Base-by-base conservation (phyloP, 1,140 invertebrate species). In the Neomicropteryx cornuta region DNA sequence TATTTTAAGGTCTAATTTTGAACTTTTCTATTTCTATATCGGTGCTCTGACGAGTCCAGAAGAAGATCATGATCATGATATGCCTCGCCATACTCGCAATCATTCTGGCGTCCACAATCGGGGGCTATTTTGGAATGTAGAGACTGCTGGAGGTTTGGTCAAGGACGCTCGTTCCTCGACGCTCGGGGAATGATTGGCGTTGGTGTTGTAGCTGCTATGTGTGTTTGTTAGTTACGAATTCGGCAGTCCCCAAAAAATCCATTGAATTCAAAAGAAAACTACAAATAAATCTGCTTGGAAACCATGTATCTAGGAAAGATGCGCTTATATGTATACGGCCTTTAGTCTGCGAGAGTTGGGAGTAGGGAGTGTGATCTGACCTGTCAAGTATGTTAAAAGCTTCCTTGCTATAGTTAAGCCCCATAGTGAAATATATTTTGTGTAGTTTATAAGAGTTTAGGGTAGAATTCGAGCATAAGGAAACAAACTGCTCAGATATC, bases 31-130 rank as follows among this genome's bases (percentile, higher is more conserved):
- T 22, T 38, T 40, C 24, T 39, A 41, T 36, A 33, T 33, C 46
- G 33, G 36, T 49, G 48, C 48, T 21, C 44, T 51, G 52, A 50
- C 55, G 57, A 55, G 77, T 81, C 74, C 80, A 94, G 89, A 94
- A 94, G 86, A 92, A 93, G 77, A 94, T 94, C 60, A 91, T 92
- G 83, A 93, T 94, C 70, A 77, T 93, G 75, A 82, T 92, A 62
- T 92, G 88, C 72, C 72, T 94, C 59, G 73, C 85, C 52, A 77
- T 90, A 55, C 65, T 87, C 54, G 76, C 75, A 44, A 76, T 79
- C 45, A 79, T 79, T 53, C 72, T 53, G 73, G 75, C 60, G 81
- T 83, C 66, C 73, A 86, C 50, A 62, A 65, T 63, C 61, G 50
- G 56, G 62, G 53, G 46, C 61, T 65, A 59, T 60, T 60, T 58